Conservation (phyloP, 2,113 vertebrate species). For the Petaurus breviceps region DNA sequence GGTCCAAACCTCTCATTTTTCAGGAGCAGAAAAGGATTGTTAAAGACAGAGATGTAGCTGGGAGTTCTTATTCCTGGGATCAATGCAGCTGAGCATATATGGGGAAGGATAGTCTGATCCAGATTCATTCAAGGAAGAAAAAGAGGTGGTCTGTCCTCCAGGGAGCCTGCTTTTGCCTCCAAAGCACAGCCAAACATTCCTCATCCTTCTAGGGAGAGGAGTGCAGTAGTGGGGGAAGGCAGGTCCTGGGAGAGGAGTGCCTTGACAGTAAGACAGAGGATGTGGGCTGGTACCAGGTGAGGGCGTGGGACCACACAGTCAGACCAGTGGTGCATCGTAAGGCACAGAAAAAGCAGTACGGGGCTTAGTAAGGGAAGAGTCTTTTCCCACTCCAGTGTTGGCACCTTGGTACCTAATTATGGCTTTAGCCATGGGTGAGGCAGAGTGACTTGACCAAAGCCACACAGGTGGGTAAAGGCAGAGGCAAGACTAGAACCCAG, state of each 20-base stretch:
- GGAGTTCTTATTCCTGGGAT: background rate
- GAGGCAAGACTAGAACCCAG: background rate
- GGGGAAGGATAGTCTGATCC: background rate
- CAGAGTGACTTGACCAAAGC: background rate
- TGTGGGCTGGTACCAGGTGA: background rate
- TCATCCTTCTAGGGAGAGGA: background rate
- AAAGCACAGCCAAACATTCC: background rate
- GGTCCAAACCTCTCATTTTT: background rate
- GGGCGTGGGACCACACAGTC: background rate
- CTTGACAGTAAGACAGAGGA: background rate
- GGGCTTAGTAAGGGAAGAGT: background rate
- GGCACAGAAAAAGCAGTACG: background rate
- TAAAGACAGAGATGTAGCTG: background rate
- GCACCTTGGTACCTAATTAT: background rate
- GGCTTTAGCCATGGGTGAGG: background rate
- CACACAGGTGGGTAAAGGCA: background rate
- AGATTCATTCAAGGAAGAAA: background rate
- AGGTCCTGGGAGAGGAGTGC: background rate
- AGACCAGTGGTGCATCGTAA: background rate
- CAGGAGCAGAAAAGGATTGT: background rate
- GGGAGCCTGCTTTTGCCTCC: background rate
- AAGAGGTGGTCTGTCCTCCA: background rate
- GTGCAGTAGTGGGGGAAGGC: background rate
- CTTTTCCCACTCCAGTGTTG: background rate
- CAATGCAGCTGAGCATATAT: background rate